Evolutionary conservation across 1,140 invertebrate genomes (phyloP).

Genomic region (Chymomyza costata): DNA sequence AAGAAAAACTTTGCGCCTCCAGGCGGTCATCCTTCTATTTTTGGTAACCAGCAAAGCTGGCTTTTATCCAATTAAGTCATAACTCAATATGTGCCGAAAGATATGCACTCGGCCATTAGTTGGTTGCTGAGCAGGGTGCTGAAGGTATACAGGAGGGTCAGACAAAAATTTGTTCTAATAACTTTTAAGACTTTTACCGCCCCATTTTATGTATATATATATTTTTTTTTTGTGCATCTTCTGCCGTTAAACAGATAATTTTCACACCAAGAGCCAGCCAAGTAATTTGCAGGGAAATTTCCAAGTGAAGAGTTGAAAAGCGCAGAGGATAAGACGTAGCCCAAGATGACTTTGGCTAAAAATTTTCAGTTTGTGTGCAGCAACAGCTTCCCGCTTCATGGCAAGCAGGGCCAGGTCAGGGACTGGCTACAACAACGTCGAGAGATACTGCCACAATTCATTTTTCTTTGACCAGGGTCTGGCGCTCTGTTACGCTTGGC

Average conservation of each 20-base stretch:
- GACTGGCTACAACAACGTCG: constrained; percentile 55
- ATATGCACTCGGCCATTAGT: constrained; percentile 68
- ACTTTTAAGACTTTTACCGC: constrained; percentile 59
- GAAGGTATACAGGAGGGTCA: too few species aligned
- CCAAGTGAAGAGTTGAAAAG: neutral
- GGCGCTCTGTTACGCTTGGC: neutral
- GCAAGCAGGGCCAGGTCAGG: neutral
- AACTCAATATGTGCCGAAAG: constrained; percentile 69
- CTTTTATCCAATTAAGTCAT: constrained; percentile 71
- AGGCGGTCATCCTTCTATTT: too few species aligned
- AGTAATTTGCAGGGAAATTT: constrained; percentile 38
- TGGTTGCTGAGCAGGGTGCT: constrained; percentile 46
- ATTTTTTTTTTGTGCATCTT: constrained; percentile 27
- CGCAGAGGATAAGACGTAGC: neutral
- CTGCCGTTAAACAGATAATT: constrained; percentile 56
- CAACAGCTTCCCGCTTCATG: constrained; percentile 39
- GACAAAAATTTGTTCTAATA: constrained; percentile 59
- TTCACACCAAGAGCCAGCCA: constrained; percentile 44
- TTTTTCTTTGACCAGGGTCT: constrained; percentile 59
- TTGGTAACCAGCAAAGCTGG: constrained; percentile 33
- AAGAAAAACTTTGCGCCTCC: constrained; percentile 15
- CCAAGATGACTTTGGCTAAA: too few species aligned
- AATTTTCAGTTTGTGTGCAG: constrained; percentile 44
- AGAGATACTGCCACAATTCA: constrained; percentile 63
- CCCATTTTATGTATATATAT: too few species aligned